phyloP scores from a whole-genome alignment of 2,888 invertebrate genomes.

The Parnassius smintheus region DNA sequence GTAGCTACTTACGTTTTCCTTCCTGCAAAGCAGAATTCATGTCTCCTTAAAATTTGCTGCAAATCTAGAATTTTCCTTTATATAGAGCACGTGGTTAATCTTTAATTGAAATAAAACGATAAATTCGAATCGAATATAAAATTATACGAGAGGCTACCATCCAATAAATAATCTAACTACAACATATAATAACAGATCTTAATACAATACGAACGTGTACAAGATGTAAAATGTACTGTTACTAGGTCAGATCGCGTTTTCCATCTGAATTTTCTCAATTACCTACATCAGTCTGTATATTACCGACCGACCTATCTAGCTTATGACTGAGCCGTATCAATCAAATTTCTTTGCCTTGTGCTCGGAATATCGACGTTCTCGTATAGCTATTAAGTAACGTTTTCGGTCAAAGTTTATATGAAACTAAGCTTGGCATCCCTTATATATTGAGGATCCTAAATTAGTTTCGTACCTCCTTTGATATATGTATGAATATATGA shows the following conservation, averaged over 20 bases:
- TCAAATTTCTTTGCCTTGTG: background rate
- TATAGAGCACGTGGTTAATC: too few relatives aligned
- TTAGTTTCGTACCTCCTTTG: background rate
- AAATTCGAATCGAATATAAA: too few relatives aligned
- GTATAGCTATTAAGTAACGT: background rate
- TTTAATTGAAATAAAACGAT: too few relatives aligned
- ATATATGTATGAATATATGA: too few relatives aligned
- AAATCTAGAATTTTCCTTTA: too few relatives aligned
- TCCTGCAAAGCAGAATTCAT: too few relatives aligned
- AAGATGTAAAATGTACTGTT: background rate
- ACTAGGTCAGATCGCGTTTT: background rate
- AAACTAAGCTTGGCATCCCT: background rate
- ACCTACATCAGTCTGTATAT: background rate
- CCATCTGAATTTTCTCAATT: slow-evolving; percentile 1
- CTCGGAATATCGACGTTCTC: background rate
- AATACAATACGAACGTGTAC: too few relatives aligned
- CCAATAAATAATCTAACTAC: too few relatives aligned
- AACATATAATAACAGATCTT: too few relatives aligned
- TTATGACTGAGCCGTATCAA: background rate
- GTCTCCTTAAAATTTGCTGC: too few relatives aligned
- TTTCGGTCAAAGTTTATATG: background rate
- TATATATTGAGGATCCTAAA: background rate
- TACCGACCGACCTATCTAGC: background rate
- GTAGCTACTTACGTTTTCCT: too few relatives aligned
- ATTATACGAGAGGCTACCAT: too few relatives aligned